These are phyloP conservation scores for Belgica antarctica DNA, from an alignment of 2,888 invertebrate species.

Conservation along the genomic window DNA sequence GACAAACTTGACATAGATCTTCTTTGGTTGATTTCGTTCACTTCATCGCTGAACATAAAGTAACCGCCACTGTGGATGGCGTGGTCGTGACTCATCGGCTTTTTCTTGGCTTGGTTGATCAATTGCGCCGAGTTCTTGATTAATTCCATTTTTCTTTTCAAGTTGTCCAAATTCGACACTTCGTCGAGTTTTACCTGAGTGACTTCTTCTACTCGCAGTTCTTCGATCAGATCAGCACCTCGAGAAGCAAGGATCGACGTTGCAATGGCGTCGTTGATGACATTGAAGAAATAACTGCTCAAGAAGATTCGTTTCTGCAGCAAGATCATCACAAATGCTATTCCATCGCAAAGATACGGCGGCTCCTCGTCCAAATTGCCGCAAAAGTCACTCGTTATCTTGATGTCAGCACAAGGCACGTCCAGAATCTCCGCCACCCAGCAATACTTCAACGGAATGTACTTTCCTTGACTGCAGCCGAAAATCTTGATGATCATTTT, in stretches of 20 bases:
- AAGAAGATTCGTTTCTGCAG: conserved; percentile 66
- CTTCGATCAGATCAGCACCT: conserved; percentile 69
- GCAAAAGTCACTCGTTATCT: not conserved
- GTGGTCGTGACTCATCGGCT: not conserved
- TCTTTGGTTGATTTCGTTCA: not conserved
- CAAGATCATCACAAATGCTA: conserved; percentile 67
- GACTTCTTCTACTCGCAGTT: conserved; percentile 64
- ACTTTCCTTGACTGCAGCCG: conserved; percentile 61
- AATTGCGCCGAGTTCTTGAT: conserved; percentile 56
- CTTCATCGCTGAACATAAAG: conserved; percentile 36
- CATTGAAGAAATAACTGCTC: conserved; percentile 70
- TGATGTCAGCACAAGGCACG: conserved; percentile 60
- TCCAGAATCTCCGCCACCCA: conserved; percentile 61
- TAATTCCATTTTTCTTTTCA: conserved; percentile 66
- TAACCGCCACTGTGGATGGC: conserved; percentile 26
- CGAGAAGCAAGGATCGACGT: conserved; percentile 63
- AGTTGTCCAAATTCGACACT: conserved; percentile 61
- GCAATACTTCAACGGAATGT: conserved; percentile 50
- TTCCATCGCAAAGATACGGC: conserved; percentile 49
- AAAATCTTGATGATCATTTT: conserved; percentile 66
- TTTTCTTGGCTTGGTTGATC: not conserved
- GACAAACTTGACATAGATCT: not conserved
- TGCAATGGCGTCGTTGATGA: conserved; percentile 67
- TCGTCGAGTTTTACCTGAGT: conserved; percentile 60
- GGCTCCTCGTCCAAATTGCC: not conserved